These are phyloP conservation scores for Nestor notabilis DNA, from an alignment of 2,113 vertebrate species.

Conservation along the genomic window DNA sequence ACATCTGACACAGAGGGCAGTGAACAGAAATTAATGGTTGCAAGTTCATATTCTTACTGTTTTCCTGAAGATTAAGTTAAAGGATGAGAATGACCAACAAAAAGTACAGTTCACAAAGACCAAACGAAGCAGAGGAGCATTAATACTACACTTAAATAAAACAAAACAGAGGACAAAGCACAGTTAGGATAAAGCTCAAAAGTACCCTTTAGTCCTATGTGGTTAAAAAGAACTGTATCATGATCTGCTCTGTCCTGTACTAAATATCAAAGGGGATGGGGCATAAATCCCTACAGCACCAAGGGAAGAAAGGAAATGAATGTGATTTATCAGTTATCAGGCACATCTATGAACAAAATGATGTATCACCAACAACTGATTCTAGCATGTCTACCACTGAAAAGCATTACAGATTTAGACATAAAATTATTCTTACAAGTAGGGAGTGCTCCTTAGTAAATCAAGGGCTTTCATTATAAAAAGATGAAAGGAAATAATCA, in stretches of 20 bases:
- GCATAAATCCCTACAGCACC: neutral
- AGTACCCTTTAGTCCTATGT: neutral
- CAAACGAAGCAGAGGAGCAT: neutral
- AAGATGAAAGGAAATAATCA: neutral
- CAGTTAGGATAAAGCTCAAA: neutral
- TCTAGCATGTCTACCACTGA: neutral
- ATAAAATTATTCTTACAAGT: neutral
- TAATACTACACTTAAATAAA: neutral
- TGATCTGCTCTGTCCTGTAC: neutral
- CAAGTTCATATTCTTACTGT: neutral
- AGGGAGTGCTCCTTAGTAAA: neutral
- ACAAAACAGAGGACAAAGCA: neutral
- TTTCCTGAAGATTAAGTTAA: neutral
- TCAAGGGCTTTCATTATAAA: neutral
- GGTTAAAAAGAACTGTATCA: neutral
- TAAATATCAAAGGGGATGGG: neutral
- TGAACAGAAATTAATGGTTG: neutral
- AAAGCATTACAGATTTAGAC: neutral
- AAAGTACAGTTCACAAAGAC: neutral
- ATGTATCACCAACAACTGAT: accelerated
- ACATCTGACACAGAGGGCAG: neutral
- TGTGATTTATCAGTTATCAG: neutral
- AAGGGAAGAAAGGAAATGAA: neutral
- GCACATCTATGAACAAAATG: neutral
- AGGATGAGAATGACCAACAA: neutral